Evolutionary conservation across 2,113 vertebrate species (phyloP).

Genomic region (Dipodomys stephensi): DNA sequence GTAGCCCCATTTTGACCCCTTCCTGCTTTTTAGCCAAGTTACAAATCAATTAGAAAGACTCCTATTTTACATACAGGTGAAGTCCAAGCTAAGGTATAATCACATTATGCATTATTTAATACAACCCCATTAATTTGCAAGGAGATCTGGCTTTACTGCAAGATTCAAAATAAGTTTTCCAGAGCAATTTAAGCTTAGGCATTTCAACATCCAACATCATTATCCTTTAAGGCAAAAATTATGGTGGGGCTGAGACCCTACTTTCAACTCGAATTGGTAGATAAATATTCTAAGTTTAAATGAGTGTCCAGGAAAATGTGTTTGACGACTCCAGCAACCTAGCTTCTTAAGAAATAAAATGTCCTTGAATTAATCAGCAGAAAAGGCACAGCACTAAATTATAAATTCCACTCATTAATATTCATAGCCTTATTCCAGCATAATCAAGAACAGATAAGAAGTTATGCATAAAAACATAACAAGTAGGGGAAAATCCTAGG

Average conservation of each 20-base stretch:
- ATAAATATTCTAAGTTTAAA: conserved; percentile 86
- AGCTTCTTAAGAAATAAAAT: conserved; percentile 85
- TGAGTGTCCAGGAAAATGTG: conserved; percentile 82
- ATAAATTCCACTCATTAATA: conserved; percentile 90
- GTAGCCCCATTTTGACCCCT: conserved; percentile 44
- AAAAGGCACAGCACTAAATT: conserved; percentile 88
- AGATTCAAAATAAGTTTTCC: conserved; percentile 75
- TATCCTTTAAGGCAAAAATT: conserved; percentile 70
- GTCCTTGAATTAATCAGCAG: conserved; percentile 91
- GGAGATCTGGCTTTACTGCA: conserved; percentile 71
- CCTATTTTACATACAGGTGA: conserved; percentile 69
- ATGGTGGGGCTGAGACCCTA: conserved; percentile 63
- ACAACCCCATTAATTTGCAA: conserved; percentile 74
- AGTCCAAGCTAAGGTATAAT: conserved; percentile 64
- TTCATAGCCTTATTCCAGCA: conserved; percentile 86
- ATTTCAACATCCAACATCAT: conserved; percentile 40
- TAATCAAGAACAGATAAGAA: conserved; percentile 89
- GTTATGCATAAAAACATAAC: conserved; percentile 85
- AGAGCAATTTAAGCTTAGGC: conserved; percentile 63
- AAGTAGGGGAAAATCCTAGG: conserved; percentile 79
- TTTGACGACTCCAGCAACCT: conserved; percentile 83
- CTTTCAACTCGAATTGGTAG: conserved; percentile 75
- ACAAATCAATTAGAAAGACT: conserved; percentile 73
- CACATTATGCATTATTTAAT: conserved; percentile 83
- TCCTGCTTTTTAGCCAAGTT: conserved; percentile 49